phyloP scores from a whole-genome alignment of 2,113 vertebrate genomes.

The Micronycteris hirsuta region DNA sequence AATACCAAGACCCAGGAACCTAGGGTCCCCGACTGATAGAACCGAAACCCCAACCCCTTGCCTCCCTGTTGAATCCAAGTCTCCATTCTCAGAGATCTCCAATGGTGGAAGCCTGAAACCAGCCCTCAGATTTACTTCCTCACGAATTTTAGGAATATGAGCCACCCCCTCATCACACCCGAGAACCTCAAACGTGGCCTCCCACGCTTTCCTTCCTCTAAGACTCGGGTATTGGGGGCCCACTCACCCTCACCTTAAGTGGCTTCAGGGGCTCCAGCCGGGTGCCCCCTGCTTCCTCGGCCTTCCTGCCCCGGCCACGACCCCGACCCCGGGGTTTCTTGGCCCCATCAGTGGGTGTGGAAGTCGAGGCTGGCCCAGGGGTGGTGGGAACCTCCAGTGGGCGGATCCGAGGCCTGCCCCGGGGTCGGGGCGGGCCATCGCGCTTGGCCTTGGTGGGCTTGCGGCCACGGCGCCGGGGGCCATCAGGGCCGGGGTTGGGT shows the following conservation, averaged over 20 bases:
- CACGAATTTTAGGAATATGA: background rate
- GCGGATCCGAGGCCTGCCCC: constrained; percentile 90
- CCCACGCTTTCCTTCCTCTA: background rate
- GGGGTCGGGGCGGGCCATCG: constrained; percentile 90
- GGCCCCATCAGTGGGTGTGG: constrained; percentile 50
- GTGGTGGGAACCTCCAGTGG: constrained; percentile 85
- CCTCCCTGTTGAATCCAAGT: background rate
- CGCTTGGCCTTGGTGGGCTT: constrained; percentile 93
- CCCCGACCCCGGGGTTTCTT: constrained; percentile 77
- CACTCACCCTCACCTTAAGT: constrained; percentile 75
- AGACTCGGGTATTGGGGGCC: background rate
- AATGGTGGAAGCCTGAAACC: rapidly evolving
- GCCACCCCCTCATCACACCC: rapidly evolving
- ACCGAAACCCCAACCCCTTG: background rate
- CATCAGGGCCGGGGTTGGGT: constrained; percentile 85
- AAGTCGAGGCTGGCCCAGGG: constrained; percentile 27
- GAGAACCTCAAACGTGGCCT: rapidly evolving
- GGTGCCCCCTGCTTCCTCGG: constrained; percentile 50
- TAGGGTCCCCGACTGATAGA: rapidly evolving
- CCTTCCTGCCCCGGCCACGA: constrained; percentile 72
- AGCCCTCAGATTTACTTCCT: background rate
- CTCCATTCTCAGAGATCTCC: background rate
- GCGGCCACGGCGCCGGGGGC: constrained; percentile 89
- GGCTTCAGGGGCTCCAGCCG: constrained; percentile 78
- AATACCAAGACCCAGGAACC: background rate